A percentile compares a stretch with the other conserved stretches of the same genome.
Conservation (phyloP, 92 coral and sea anemone genomes). For the Desmophyllum pertusum region DNA sequence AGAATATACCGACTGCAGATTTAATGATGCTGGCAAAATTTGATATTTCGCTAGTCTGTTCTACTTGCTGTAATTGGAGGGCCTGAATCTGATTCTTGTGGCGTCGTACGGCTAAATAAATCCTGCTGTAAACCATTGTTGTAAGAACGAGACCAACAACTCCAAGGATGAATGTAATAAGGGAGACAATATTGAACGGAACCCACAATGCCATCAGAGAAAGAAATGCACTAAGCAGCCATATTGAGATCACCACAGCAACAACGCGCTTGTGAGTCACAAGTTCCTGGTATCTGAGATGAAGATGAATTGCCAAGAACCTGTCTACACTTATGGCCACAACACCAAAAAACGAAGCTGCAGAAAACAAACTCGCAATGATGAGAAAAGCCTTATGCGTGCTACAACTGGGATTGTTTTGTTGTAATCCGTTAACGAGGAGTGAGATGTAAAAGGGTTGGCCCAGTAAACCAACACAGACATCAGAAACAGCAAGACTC, state of each 20-base stretch:
- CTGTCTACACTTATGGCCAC: neutral
- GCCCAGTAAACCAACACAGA: neutral
- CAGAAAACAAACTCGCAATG: neutral
- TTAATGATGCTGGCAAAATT: neutral
- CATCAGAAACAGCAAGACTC: conserved; percentile 4
- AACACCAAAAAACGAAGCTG: neutral
- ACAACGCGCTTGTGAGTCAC: conserved; percentile 4
- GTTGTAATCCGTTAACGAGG: neutral
- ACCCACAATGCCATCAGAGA: neutral
- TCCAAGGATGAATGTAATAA: neutral
- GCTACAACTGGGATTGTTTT: neutral
- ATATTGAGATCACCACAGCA: conserved; percentile 2
- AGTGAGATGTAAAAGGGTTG: neutral
- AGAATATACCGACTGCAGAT: neutral
- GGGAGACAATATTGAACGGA: neutral
- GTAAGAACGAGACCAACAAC: neutral
- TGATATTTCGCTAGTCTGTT: neutral
- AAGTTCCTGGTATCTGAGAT: conserved; percentile 5
- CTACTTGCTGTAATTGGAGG: neutral
- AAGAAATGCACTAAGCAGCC: neutral
- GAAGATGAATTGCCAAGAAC: neutral
- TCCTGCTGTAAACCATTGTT: neutral
- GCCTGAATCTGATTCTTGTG: conserved; percentile 1
- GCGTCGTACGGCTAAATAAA: neutral
- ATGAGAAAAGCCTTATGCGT: neutral